These are phyloP conservation scores for Hyperoodon ampullatus DNA, from an alignment of 2,113 vertebrate species.

Conservation along the genomic window DNA sequence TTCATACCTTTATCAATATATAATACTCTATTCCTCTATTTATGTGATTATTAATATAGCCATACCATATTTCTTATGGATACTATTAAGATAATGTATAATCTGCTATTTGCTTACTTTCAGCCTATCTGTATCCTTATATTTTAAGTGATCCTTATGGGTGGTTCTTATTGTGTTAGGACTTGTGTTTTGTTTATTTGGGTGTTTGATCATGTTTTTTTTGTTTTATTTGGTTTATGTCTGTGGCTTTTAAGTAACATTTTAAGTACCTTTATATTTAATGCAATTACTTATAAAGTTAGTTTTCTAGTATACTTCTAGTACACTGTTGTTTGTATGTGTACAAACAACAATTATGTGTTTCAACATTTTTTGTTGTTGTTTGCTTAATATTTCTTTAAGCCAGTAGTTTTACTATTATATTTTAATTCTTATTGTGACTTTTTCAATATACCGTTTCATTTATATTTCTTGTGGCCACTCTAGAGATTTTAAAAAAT, in stretches of 20 bases:
- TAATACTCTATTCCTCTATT: neutral
- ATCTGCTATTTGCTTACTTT: neutral
- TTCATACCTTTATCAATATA: neutral
- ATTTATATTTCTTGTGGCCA: neutral
- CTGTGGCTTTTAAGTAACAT: neutral
- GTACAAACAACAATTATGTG: neutral
- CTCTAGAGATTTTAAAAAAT: neutral
- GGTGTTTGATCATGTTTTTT: neutral
- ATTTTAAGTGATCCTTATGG: neutral
- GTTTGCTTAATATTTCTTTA: neutral
- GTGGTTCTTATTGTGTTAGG: neutral
- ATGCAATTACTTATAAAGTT: neutral
- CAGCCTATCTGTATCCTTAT: neutral
- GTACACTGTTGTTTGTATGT: neutral
- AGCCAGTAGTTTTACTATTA: neutral
- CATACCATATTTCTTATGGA: neutral
- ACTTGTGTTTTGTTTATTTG: neutral
- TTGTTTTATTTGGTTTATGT: neutral
- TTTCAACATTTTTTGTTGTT: neutral
- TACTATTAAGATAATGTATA: neutral
- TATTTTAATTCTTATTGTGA: neutral
- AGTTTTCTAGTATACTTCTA: too few relatives aligned
- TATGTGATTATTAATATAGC: neutral
- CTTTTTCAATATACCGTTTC: neutral
- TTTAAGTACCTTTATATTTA: neutral